Evolutionary conservation across 1,140 invertebrate species (phyloP).

Genomic region (Bombus pascuorum): DNA sequence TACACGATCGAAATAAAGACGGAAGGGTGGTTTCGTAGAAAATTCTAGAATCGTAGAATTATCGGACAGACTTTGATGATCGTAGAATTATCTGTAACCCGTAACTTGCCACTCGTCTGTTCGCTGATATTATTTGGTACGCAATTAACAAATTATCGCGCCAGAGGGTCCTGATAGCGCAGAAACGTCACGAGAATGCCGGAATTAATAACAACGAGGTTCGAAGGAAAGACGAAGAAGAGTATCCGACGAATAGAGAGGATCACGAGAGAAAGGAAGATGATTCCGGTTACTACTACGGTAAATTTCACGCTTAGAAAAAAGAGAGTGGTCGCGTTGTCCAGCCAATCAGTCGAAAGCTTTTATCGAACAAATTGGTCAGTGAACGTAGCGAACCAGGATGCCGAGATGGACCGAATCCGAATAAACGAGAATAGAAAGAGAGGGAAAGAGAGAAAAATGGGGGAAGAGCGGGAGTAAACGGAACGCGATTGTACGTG

Average conservation of each 20-base stretch:
- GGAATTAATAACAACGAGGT: neutral
- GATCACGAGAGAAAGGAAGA: constrained; percentile 24
- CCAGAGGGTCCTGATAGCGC: no score
- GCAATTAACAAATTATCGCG: no score
- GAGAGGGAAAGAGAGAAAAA: constrained; percentile 45
- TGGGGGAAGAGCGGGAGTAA: constrained; percentile 14
- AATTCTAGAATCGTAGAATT: no score
- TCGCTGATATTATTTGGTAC: no score
- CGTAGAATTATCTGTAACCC: no score
- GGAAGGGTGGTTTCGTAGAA: no score
- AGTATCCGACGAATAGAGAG: constrained; percentile 21
- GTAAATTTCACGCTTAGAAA: constrained; percentile 75
- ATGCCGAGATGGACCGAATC: constrained; percentile 53
- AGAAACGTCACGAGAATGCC: no score
- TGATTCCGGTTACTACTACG: constrained; percentile 63
- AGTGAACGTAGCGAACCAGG: constrained; percentile 72
- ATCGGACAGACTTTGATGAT: no score
- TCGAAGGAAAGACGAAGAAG: neutral
- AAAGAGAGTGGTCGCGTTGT: constrained; percentile 78
- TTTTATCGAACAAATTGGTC: constrained; percentile 82
- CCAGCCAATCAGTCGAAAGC: constrained; percentile 80
- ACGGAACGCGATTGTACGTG: constrained; percentile 18
- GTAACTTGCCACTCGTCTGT: no score
- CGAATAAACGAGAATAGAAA: constrained; percentile 42
- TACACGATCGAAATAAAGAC: no score